Percentiles rank a stretch among this genome's conserved stretches.
These are phyloP conservation scores for Megalonaias nervosa DNA, from an alignment of 1,140 invertebrate genomes.

Conservation along the genomic window DNA sequence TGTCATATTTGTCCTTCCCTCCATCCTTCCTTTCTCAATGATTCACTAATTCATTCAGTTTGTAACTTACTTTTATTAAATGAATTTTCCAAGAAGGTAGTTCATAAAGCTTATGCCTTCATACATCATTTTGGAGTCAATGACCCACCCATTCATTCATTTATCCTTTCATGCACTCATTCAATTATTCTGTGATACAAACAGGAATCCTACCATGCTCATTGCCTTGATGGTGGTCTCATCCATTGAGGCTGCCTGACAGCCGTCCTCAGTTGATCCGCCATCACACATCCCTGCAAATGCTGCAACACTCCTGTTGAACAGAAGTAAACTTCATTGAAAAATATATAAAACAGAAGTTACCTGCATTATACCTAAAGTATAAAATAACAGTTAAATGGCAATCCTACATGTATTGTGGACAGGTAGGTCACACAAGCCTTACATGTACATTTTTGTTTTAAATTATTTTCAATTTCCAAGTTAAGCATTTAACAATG, in stretches of 20 bases:
- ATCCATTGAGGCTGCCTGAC: constrained; percentile 94
- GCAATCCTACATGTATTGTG: background rate
- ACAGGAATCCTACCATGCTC: constrained; percentile 81
- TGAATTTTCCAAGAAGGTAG: too few species aligned
- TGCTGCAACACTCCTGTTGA: constrained; percentile 76
- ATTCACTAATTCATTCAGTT: too few species aligned
- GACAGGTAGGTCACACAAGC: background rate
- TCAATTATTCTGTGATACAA: background rate
- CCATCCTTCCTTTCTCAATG: too few species aligned
- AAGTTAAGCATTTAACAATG: too few species aligned
- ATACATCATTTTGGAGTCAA: too few species aligned
- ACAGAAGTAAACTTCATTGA: constrained; percentile 17
- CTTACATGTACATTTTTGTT: background rate
- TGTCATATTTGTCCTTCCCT: too few species aligned
- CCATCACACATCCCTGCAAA: constrained; percentile 99
- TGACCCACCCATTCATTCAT: too few species aligned
- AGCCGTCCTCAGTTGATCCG: constrained; percentile 96
- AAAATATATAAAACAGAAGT: background rate
- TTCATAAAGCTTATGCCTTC: too few species aligned
- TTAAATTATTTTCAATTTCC: background rate
- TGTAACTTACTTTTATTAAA: too few species aligned
- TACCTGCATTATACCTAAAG: background rate
- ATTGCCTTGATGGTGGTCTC: constrained; percentile 98
- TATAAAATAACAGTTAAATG: background rate
- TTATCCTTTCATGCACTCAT: too few species aligned